These are phyloP conservation scores for Micrastur ruficollis DNA, from an alignment of 2,797 vertebrate species.

Conservation along the genomic window DNA sequence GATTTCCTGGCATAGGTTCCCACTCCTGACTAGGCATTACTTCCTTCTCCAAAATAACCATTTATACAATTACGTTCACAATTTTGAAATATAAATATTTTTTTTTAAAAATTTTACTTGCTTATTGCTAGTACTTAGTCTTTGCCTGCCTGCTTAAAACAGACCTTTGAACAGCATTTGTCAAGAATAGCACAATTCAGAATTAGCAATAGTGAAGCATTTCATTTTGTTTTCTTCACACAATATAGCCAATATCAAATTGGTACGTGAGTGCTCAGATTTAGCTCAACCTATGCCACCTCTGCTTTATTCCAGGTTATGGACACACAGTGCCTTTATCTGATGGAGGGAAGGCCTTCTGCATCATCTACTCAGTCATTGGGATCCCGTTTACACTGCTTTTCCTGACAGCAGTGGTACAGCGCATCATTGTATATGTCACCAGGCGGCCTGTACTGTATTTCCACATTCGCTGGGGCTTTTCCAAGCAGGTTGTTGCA, in stretches of 20 bases:
- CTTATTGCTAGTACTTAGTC: background rate
- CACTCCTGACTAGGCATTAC: background rate
- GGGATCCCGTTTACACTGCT: slow-evolving; percentile 97
- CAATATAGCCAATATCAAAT: background rate
- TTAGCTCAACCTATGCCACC: background rate
- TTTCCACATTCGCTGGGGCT: slow-evolving; percentile 89
- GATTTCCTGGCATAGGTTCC: background rate
- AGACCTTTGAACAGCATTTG: background rate
- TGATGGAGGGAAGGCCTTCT: slow-evolving; percentile 94
- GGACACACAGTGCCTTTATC: slow-evolving; percentile 96
- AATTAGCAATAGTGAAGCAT: background rate
- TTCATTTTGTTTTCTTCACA: background rate
- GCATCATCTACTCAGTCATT: slow-evolving; percentile 93
- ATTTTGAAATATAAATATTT: background rate
- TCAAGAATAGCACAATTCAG: background rate
- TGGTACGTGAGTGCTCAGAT: background rate
- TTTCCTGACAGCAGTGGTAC: slow-evolving; percentile 95
- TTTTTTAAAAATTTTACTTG: background rate
- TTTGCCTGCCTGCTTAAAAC: background rate
- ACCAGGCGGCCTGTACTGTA: slow-evolving; percentile 87
- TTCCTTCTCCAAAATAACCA: background rate
- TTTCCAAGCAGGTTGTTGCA: slow-evolving; percentile 89
- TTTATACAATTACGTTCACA: background rate
- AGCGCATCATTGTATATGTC: slow-evolving; percentile 90
- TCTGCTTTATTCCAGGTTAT: slow-evolving; percentile 81